Evolutionary conservation across 35 echinoderm and acorn worm genomes (phyloP), one percentile per base, ranked within the genome.

Genomic region (Heliocidaris tuberculata): DNA sequence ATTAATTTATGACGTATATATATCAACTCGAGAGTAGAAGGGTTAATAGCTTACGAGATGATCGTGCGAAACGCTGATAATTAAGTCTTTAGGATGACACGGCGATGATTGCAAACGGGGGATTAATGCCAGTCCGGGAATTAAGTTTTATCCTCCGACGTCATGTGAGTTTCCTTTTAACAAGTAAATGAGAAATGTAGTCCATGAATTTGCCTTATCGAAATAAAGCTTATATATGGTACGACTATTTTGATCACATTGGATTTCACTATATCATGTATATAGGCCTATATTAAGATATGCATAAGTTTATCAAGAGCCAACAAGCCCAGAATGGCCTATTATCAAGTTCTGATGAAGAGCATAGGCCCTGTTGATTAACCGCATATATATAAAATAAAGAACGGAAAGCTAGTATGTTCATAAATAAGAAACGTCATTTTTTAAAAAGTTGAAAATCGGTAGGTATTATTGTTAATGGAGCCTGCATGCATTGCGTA

Each of bases 51-150:
- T 78, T 21, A 27, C 27, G 21, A 19, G 65, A n/a, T 78, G 24
- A 78, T 78, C 65, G 65, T 78, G 65, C 65, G 65, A 78, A 27
- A 78, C 65, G 65, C 21, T 78, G 65, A 78, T 78, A 78, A 78
- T 78, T 78, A 78, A 78, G 27, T 78, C 21, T 78, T n/a, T 78
- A 78, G 65, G 65, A 42, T 42, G 35, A 42, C 35, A 42, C 35
- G 3, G 1, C 65, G 21, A n/a, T 78, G 65, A 78, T 78, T 78
- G 65, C 65, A 78, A 78, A 78, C 65, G 21, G 65, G 7, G 65
- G 65, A 78, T 78, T 42, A 42, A 42, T 42, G 35, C 35, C 35
- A 42, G 35, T 3, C 35, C 35, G 35, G 35, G 35, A 42, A 42
- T 42, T 78, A 78, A 78, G 65, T 78, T 29, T 7, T 78, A 56